Conservation (phyloP, 2,113 vertebrate genomes). For the Mobula birostris region DNA sequence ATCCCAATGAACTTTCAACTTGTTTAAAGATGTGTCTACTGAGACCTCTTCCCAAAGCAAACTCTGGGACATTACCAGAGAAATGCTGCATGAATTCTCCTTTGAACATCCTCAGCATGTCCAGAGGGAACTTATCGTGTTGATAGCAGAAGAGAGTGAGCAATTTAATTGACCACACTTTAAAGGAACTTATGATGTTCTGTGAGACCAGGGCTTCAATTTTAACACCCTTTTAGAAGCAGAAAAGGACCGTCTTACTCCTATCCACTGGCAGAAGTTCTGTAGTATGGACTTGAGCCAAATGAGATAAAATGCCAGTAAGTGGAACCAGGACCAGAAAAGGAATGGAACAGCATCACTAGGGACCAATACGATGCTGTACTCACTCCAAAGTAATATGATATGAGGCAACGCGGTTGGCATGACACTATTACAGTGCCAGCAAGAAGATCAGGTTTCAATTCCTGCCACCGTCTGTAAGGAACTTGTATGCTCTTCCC, state of each 20-base stretch:
- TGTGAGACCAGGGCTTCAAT: not conserved
- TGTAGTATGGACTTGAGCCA: not conserved
- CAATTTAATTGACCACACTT: not conserved
- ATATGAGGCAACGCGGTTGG: too few species aligned
- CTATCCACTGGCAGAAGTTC: not conserved
- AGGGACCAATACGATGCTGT: not conserved
- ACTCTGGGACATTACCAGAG: not conserved
- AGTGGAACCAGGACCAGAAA: not conserved
- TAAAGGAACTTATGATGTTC: not conserved
- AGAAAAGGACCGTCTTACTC: not conserved
- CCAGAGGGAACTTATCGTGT: not conserved
- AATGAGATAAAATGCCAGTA: not conserved
- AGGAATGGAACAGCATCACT: not conserved
- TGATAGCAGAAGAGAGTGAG: not conserved
- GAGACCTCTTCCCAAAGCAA: not conserved
- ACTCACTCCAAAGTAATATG: not conserved
- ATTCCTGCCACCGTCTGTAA: too few species aligned
- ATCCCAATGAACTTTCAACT: not conserved
- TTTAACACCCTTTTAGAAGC: not conserved
- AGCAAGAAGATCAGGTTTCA: too few species aligned
- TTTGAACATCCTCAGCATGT: not conserved
- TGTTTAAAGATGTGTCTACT: not conserved
- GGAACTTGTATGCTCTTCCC: too few species aligned
- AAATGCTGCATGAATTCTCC: not conserved
- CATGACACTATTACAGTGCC: too few species aligned